Conservation (phyloP, 2,797 vertebrate species). For the Botia almorhae region DNA sequence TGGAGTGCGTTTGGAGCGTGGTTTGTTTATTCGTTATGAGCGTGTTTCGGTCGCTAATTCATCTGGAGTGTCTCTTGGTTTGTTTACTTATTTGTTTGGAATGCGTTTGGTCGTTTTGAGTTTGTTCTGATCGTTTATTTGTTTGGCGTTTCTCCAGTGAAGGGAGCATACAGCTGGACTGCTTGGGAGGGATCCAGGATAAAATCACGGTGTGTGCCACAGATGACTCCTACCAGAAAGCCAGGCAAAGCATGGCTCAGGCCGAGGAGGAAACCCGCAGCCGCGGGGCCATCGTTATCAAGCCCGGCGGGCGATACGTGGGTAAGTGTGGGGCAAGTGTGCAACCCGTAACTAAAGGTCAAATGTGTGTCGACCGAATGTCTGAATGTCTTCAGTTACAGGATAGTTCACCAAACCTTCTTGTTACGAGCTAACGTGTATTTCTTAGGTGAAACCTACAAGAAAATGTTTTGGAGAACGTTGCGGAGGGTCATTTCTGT, state of each 20-base stretch:
- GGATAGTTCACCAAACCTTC: too few species aligned
- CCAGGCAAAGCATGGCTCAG: slow-evolving; percentile 94
- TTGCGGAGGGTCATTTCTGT: too few species aligned
- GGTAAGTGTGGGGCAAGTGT: slow-evolving; percentile 78
- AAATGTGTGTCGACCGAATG: too few species aligned
- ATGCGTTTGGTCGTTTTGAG: neutral
- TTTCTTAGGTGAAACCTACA: too few species aligned
- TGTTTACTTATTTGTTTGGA: too few species aligned
- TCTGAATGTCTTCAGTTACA: too few species aligned
- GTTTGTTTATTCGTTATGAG: too few species aligned
- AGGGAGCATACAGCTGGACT: slow-evolving; percentile 93
- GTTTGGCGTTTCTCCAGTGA: slow-evolving; percentile 76
- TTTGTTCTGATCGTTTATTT: neutral
- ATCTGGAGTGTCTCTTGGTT: too few species aligned
- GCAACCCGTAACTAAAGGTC: neutral
- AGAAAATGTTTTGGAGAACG: too few species aligned
- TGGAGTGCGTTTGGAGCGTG: slow-evolving; percentile 1
- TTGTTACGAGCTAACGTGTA: too few species aligned
- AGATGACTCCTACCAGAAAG: slow-evolving; percentile 97
- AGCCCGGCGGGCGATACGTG: slow-evolving; percentile 89
- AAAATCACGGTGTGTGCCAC: slow-evolving; percentile 98
- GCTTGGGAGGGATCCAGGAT: slow-evolving; percentile 95
- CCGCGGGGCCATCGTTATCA: slow-evolving; percentile 94
- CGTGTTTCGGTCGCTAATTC: too few species aligned
- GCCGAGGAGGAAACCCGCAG: slow-evolving; percentile 96